These are phyloP conservation scores for Cololabis saira DNA, from an alignment of 2,113 vertebrate species.

Conservation along the genomic window DNA sequence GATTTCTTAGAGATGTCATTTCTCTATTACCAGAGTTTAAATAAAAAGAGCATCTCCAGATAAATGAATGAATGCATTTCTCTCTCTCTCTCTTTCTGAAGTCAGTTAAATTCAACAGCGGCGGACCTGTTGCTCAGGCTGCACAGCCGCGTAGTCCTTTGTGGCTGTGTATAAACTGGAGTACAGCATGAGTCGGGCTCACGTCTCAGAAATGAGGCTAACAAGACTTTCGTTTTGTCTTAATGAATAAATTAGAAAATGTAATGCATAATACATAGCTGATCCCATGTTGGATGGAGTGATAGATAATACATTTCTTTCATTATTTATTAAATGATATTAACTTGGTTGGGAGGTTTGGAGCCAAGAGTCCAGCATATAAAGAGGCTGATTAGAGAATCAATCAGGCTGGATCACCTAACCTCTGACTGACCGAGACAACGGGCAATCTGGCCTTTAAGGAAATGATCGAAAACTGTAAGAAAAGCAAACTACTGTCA, in stretches of 20 bases:
- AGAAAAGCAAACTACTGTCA: slow-evolving; percentile 11
- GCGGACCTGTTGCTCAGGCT: slow-evolving; percentile 14
- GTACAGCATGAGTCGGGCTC: slow-evolving; percentile 51
- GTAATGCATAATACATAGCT: slow-evolving; percentile 94
- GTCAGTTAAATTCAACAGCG: slow-evolving; percentile 8
- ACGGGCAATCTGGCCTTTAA: slow-evolving; percentile 21
- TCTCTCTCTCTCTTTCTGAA: background rate
- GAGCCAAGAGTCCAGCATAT: slow-evolving; percentile 57
- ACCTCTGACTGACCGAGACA: slow-evolving; percentile 23
- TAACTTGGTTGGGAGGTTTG: slow-evolving; percentile 81
- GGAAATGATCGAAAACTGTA: slow-evolving; percentile 9
- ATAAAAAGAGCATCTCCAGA: too few species aligned
- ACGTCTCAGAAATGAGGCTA: slow-evolving; percentile 78
- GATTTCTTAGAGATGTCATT: too few species aligned
- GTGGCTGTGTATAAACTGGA: slow-evolving; percentile 46
- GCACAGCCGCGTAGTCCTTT: slow-evolving; percentile 27
- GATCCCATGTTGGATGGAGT: slow-evolving; percentile 91
- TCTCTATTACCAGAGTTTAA: too few species aligned
- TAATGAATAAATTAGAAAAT: slow-evolving; percentile 97
- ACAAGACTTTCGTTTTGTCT: slow-evolving; percentile 94
- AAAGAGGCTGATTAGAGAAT: slow-evolving; percentile 67
- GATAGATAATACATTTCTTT: slow-evolving; percentile 94
- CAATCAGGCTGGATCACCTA: slow-evolving; percentile 46
- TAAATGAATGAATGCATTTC: background rate
- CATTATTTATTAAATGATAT: slow-evolving; percentile 97